Conservation (phyloP, 1,140 invertebrate genomes). For the Lordiphosa mommai region DNA sequence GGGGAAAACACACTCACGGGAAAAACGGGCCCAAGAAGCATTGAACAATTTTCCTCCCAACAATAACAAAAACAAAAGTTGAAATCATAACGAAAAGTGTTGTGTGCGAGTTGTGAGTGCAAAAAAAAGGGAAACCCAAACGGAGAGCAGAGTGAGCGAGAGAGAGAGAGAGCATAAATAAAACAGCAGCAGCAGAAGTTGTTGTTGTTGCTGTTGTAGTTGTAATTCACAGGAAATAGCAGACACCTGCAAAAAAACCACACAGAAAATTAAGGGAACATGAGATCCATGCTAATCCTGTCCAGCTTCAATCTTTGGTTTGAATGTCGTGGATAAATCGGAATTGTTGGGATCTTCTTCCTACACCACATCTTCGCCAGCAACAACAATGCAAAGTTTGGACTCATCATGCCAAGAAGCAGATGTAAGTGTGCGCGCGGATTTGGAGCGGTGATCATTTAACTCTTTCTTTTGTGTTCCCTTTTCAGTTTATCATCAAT, state of each 20-base stretch:
- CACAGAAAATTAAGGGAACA: background rate
- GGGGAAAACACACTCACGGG: slow-evolving; percentile 30
- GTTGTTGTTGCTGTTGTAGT: slow-evolving; percentile 41
- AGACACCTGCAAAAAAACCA: slow-evolving; percentile 54
- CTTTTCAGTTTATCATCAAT: slow-evolving; percentile 78
- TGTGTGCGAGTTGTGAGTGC: slow-evolving; percentile 8
- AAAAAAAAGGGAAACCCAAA: slow-evolving; percentile 7
- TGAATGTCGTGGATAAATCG: slow-evolving; percentile 71
- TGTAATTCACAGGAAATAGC: slow-evolving; percentile 45
- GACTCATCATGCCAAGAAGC: slow-evolving; percentile 83
- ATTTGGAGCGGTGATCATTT: background rate
- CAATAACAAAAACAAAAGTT: slow-evolving; percentile 9
- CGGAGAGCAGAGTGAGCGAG: slow-evolving; percentile 19
- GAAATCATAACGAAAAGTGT: slow-evolving; percentile 32
- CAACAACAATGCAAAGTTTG: slow-evolving; percentile 83
- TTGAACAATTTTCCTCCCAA: slow-evolving; percentile 4
- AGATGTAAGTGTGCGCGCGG: slow-evolving; percentile 80
- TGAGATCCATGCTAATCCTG: slow-evolving; percentile 53
- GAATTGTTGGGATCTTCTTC: slow-evolving; percentile 68
- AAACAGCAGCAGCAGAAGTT: slow-evolving; percentile 31
- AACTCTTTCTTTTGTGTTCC: background rate
- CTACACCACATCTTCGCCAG: slow-evolving; percentile 60
- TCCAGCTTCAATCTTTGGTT: slow-evolving; percentile 44
- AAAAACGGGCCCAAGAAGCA: slow-evolving; percentile 2
- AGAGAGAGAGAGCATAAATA: slow-evolving; percentile 45